phyloP scores from a whole-genome alignment of 2,888 invertebrate species.

The Heterodera filipjevi region DNA sequence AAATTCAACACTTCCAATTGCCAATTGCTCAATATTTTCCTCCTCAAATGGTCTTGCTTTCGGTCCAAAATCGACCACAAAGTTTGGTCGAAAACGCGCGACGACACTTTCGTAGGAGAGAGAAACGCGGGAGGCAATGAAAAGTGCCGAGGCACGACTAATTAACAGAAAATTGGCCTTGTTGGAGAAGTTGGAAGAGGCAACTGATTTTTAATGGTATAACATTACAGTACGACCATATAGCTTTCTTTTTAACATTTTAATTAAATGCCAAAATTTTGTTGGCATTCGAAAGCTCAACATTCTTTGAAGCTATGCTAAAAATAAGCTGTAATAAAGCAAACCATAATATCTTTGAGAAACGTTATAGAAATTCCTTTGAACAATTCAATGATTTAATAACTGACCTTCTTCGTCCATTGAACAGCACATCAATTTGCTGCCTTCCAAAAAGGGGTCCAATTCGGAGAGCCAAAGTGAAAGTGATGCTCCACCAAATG shows the following conservation, averaged over 20 bases:
- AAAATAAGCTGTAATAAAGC: too few species aligned
- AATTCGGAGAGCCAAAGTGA: constrained; percentile 29
- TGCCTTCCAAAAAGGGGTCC: constrained; percentile 18
- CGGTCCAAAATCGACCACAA: constrained; percentile 73
- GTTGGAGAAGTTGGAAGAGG: constrained; percentile 72
- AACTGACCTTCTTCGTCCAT: not conserved
- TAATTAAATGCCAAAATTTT: too few species aligned
- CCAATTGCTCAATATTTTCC: constrained; percentile 74
- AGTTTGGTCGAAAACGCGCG: constrained; percentile 85
- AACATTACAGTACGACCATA: too few species aligned
- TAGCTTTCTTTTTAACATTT: too few species aligned
- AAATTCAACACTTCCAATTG: constrained; percentile 71
- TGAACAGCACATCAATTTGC: constrained; percentile 13
- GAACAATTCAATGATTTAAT: not conserved
- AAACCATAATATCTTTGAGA: too few species aligned
- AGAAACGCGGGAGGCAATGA: constrained; percentile 71
- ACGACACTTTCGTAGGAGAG: constrained; percentile 65
- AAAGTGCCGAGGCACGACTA: constrained; percentile 76
- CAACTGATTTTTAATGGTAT: not conserved
- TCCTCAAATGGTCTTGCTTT: constrained; percentile 75
- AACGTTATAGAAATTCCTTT: too few species aligned
- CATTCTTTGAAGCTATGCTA: too few species aligned
- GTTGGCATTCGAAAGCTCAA: too few species aligned
- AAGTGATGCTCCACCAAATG: constrained; percentile 8
- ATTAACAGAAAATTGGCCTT: constrained; percentile 84